Percentiles rank a stretch among this genome's conserved stretches.
Conservation (phyloP, 2,113 vertebrate genomes). For the Rynchops niger region DNA sequence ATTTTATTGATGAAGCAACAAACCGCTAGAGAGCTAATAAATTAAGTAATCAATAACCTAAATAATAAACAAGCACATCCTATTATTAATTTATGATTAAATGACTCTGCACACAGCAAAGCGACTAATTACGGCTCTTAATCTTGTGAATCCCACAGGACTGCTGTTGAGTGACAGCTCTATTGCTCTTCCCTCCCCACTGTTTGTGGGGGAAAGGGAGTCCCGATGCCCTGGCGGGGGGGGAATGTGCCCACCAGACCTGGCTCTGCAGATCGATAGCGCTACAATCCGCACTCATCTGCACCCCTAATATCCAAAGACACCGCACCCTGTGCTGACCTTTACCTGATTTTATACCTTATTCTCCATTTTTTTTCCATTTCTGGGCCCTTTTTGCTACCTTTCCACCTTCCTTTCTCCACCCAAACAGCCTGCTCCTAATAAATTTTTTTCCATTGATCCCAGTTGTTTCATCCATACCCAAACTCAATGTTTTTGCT, state of each 20-base stretch:
- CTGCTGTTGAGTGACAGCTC: not conserved
- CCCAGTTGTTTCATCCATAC: not conserved
- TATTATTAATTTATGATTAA: not conserved
- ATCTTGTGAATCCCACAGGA: not conserved
- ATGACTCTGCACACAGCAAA: not conserved
- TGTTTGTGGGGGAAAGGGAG: rapidly evolving
- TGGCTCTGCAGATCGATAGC: not conserved
- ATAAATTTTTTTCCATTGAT: not conserved
- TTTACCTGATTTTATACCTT: not conserved
- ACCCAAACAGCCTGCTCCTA: not conserved
- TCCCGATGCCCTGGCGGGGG: not conserved
- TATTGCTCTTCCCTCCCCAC: not conserved
- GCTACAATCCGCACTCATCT: not conserved
- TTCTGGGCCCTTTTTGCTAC: not conserved
- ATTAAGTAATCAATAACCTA: not conserved
- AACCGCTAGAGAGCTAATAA: not conserved
- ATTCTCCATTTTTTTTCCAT: not conserved
- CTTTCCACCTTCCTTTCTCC: not conserved
- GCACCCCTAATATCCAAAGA: not conserved
- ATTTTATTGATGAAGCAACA: not conserved
- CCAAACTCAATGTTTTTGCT: not conserved
- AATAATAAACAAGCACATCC: not conserved
- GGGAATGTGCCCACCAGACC: not conserved
- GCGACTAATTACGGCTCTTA: not conserved
- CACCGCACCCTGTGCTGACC: no score